Base-by-base conservation (phyloP, 2,888 invertebrate species). In the Anodontia alba region DNA sequence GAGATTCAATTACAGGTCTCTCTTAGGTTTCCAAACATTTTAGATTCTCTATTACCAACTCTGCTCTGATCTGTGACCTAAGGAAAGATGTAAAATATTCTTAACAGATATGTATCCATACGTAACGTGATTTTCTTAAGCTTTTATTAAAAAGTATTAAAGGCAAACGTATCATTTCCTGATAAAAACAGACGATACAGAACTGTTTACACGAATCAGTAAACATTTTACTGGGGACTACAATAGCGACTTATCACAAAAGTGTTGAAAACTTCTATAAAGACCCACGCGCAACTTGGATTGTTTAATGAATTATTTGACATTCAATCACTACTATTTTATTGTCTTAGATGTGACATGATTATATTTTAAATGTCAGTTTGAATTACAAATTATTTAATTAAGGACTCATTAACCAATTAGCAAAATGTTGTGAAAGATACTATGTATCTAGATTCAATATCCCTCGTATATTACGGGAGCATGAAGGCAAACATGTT, bases 71-170 rank as follows among this genome's bases (percentile, higher is more conserved):
- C 54, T 26, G 5, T 54, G 54, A 54, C 54, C 54, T 54, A 54
- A 7, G 5, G 54, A 54, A 54, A 54, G 54, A 54, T 54, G 54
- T 54, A 54, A 54, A 23, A 23, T 7, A 54, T n/a, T 54, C 26
- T 12, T 26, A 7, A 8, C 5, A 54, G 23, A 26, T 54, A 54
- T 54, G 54, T 54, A 54, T 7, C 54, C 54, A 54, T 26, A 54
- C 54, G 54, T 54, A 26, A 26, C 54, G 15, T 54, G 54, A 26
- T 54, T 54, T 54, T 54, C 54, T 54, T 54, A 54, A 26, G 54
- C 5, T 54, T 54, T 54, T 54, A 54, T 54, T 54, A 54, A 23
- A 26, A 54, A 54, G 54, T 54, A 54, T 54, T 54, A 54, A 54
- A 54, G 26, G 5, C 10, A 54, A 54, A 54, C 23, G 26, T 54